Evolutionary conservation across 2,888 invertebrate species (phyloP), one percentile per base, ranked within the genome.

Genomic region (Polymixis lichenea): DNA sequence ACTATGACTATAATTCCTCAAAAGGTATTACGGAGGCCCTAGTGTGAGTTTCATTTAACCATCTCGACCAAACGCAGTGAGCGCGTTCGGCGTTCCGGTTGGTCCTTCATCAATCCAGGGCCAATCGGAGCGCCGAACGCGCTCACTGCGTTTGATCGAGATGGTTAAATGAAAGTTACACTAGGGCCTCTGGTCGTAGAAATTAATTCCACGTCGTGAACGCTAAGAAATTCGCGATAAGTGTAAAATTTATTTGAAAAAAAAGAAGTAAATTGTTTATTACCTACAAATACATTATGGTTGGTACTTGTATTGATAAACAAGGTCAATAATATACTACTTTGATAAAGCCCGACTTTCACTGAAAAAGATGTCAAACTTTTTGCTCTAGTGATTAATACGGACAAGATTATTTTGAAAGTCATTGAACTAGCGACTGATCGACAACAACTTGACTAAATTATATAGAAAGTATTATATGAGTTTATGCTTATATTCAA

Each of bases 261-360:
- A 51, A 25, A 25, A 60, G 7, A 6, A 49, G 15, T 76, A 28
- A n/a, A n/a, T n/a, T n/a, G n/a, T n/a, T n/a, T 49, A 22, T 28
- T 22, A 22, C 19, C n/a, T 61, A 62, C 17, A 65, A 56, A n/a
- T 62, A 78, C 19, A 46, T 60, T 53, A 38, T 22, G 22, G 17
- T 75, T 9, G 19, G 38, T 73, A 55, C 58, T 46, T 58, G 28
- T 70, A 56, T 61, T 62, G 38, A 70, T 70, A 72, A 84, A 77
- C 62, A 83, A 84, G 85, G 77, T 77, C 83, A 84, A 77, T 69
- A 81, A 76, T 65, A 80, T 71, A 70, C 65, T 61, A 60, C 56
- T 81, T 65, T 55, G 65, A 80, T 61, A 80, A 86, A 75, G 75
- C 49, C 55, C 19, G 60, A 67, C 86, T 86, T 84, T 86, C 86